These are phyloP conservation scores for Xylocopa sonorina DNA, from an alignment of 1,140 invertebrate species.

Conservation along the genomic window DNA sequence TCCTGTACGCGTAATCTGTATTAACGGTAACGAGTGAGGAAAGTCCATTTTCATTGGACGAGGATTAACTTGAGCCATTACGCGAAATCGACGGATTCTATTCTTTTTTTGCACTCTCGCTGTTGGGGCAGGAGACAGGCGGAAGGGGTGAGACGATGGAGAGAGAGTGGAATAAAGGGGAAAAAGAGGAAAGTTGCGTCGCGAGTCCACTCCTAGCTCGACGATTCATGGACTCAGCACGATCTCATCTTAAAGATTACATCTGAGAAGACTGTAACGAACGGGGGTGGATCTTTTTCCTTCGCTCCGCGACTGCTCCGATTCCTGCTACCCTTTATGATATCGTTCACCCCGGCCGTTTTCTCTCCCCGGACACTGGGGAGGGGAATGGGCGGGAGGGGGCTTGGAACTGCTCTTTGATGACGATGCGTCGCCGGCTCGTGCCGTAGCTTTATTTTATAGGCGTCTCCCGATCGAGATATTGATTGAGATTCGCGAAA, in stretches of 20 bases:
- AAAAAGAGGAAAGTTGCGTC: constrained; percentile 49
- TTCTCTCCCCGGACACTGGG: neutral
- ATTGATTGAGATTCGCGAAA: constrained; percentile 67
- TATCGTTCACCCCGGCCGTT: constrained; percentile 54
- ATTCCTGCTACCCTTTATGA: constrained; percentile 69
- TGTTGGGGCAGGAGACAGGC: too few species aligned
- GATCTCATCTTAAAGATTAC: constrained; percentile 76
- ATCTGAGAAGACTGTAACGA: constrained; percentile 67
- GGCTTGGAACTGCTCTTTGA: constrained; percentile 73
- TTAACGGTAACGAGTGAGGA: neutral
- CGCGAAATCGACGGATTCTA: constrained; percentile 32
- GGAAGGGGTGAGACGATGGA: neutral
- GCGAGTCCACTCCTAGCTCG: constrained; percentile 37
- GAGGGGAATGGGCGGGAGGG: constrained; percentile 55
- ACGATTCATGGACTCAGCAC: constrained; percentile 71
- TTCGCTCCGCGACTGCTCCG: constrained; percentile 59
- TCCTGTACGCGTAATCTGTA: neutral
- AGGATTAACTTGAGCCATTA: constrained; percentile 24
- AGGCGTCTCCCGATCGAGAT: constrained; percentile 61
- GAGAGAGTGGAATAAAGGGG: constrained; percentile 6
- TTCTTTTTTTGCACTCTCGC: neutral
- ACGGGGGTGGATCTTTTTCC: constrained; percentile 62
- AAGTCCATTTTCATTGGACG: neutral
- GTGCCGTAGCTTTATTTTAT: constrained; percentile 71
- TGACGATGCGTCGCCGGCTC: constrained; percentile 71